These are phyloP conservation scores for Nomada ferruginata DNA, from an alignment of 2,888 invertebrate species.

Conservation along the genomic window DNA sequence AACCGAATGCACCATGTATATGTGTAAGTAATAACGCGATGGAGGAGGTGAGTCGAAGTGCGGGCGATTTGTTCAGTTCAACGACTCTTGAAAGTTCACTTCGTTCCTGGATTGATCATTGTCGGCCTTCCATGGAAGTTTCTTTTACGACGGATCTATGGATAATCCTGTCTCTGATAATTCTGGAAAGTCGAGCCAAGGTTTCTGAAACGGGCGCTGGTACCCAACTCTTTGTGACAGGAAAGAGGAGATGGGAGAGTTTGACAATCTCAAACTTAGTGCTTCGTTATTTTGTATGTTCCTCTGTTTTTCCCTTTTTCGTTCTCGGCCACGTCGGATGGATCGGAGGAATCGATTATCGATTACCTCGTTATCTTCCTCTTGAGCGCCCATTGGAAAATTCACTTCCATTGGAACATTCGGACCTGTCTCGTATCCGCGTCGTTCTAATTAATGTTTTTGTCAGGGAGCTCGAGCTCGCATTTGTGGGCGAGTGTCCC, in stretches of 20 bases:
- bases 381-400: not conserved
- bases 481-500: not conserved
- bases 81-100: not conserved
- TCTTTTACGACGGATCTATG: not conserved
- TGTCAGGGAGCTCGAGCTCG: not conserved
- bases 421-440: not conserved
- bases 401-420: not conserved
- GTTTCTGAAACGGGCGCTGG: not conserved
- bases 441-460: constrained; percentile 26
- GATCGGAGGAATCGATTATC: not conserved
- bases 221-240: not conserved
- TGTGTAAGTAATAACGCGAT: too few species aligned
- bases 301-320: not conserved
- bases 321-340: not conserved
- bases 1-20: not conserved
- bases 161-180: not conserved
- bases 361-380: not conserved
- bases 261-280: not conserved
- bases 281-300: constrained; percentile 5
- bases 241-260: too few species aligned
- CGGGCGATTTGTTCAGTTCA: not conserved
- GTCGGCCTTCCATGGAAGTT: not conserved
- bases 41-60: not conserved
- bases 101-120: not conserved
- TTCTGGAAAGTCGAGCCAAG: not conserved